Conservation (phyloP, 2,113 vertebrate genomes). For the Neopipo cinnamomea region DNA sequence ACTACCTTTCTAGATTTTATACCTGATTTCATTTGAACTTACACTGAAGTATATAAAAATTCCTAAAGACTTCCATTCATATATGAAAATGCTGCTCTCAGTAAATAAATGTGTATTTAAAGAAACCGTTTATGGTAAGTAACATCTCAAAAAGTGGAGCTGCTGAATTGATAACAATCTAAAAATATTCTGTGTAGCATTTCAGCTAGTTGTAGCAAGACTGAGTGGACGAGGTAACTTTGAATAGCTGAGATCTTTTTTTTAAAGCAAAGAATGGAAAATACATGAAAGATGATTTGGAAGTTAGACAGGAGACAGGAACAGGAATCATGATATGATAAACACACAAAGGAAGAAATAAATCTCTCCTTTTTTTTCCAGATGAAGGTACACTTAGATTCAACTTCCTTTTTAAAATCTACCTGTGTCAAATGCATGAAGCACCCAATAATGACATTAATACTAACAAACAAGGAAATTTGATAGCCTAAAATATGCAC, state of each 20-base stretch:
- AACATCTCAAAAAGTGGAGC: neutral
- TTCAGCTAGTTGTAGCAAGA: neutral
- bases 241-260: neutral
- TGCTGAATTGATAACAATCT: neutral
- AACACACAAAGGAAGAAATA: conserved; percentile 42
- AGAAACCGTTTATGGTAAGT: neutral
- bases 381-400: neutral
- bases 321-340: neutral
- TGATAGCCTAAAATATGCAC: neutral
- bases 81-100: neutral
- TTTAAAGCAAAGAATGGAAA: conserved; percentile 14
- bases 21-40: neutral
- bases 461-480: conserved; percentile 6
- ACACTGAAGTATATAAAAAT: neutral
- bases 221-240: neutral
- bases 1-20: neutral
- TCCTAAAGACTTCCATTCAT: neutral
- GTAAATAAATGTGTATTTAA: neutral
- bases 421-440: neutral
- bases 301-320: conserved; percentile 46
- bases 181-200: neutral
- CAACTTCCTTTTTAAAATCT: neutral
- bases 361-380: conserved; percentile 48
- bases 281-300: conserved; percentile 45
- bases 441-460: conserved; percentile 2